Conservation (phyloP, 1,140 invertebrate species). For the Hyposmocoma kahamanoa region DNA sequence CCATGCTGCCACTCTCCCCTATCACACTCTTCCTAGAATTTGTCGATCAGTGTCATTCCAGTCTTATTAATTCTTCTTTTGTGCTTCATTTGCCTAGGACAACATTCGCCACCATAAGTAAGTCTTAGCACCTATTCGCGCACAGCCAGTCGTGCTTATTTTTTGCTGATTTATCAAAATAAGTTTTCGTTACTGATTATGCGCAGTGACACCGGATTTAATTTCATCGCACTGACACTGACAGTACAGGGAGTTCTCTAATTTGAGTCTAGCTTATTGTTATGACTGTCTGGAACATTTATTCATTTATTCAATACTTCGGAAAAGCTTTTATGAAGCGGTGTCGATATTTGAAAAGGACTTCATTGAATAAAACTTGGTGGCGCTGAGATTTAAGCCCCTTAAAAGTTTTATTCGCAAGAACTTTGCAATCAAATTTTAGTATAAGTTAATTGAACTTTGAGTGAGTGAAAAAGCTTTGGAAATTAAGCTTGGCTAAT, state of each 20-base stretch:
- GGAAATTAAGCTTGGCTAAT: constrained; percentile 38
- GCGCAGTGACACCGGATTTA: not conserved
- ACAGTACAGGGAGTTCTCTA: not conserved
- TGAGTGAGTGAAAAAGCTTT: constrained; percentile 42
- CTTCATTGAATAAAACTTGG: constrained; percentile 25
- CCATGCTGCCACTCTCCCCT: too few species aligned
- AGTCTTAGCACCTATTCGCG: too few species aligned
- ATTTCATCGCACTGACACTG: not conserved
- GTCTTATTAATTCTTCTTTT: too few species aligned
- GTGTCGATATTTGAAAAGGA: constrained; percentile 4
- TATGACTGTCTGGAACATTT: not conserved
- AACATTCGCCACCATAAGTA: too few species aligned
- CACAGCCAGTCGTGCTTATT: too few species aligned
- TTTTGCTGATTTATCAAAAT: too few species aligned
- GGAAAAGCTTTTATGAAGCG: not conserved
- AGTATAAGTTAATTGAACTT: constrained; percentile 62
- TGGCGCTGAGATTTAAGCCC: constrained; percentile 31
- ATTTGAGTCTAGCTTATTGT: not conserved
- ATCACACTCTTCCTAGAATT: too few species aligned
- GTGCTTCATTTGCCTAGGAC: too few species aligned
- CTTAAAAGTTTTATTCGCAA: constrained; percentile 38
- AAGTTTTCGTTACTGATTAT: too few species aligned
- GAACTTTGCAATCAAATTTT: constrained; percentile 58
- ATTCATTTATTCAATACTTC: not conserved
- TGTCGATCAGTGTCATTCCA: too few species aligned